Evolutionary conservation across 2,113 vertebrate genomes (phyloP), one percentile per base, ranked within the genome.

Genomic region (Poeciliopsis occidentalis): DNA sequence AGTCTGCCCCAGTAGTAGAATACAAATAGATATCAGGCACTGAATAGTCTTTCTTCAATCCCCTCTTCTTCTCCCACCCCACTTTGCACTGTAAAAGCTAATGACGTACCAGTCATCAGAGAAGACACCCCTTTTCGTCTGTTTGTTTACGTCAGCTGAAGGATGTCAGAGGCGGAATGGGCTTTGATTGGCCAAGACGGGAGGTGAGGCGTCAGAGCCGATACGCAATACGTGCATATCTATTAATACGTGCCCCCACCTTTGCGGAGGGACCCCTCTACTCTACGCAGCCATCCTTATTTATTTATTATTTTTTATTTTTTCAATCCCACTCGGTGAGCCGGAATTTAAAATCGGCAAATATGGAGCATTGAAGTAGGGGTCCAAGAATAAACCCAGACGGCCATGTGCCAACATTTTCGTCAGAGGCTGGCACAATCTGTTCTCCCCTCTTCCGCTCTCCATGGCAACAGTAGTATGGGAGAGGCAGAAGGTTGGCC

Each of bases 381-480:
- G 44, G 62, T 86, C 91, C 73, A 80, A 88, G 81, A 93, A 93
- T 93, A 93, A 84, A 86, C 70, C 81, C 84, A 92, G 90, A 89
- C 84, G 61, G 81, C 75, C 89, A 87, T 75, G 88, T 90, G 87
- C 82, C 80, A 83, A 73, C 78, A 37, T 85, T 85, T 85, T 79
- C 90, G 88, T 91, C 91, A 91, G 86, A 87, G 83, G 85, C 68
- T 87, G 87, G 81, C 85, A 83, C 88, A 89, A 81, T 87, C 89
- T 88, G 84, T 69, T 84, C 78, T 84, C 85, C 76, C 69, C 64
- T 65, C 86, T 88, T 85, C 84, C 63, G 72, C 84, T 87, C 80
- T 72, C 89, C 92, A 91, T 92, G 47, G 91, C 85, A 92, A 91
- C 88, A 60, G 88, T 89, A 91, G 89, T 92, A 92, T 34, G 63